phyloP scores from a whole-genome alignment of 1,140 invertebrate genomes.

The Drosophila nannoptera region DNA sequence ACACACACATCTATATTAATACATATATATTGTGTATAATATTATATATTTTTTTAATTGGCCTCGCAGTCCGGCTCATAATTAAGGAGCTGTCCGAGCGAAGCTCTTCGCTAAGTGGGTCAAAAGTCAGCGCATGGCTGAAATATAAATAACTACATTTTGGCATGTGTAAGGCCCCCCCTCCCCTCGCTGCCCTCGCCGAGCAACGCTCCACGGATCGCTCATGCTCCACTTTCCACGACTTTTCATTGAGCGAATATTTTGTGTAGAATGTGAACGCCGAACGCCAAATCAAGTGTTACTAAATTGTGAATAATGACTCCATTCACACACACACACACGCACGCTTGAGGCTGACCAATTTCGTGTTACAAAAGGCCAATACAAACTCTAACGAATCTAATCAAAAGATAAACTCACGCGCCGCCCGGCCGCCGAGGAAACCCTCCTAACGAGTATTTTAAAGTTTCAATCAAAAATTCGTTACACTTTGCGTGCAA shows the following conservation, averaged over 20 bases:
- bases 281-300: conserved; percentile 75
- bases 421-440: conserved; percentile 52
- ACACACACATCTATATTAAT: no score
- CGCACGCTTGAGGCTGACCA: conserved; percentile 40
- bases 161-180: not conserved
- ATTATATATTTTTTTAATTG: conserved; percentile 16
- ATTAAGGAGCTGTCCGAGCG: conserved; percentile 12
- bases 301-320: conserved; percentile 78
- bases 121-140: conserved; percentile 1
- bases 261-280: conserved; percentile 56
- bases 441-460: conserved; percentile 75
- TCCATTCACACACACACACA: conserved; percentile 46
- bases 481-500: conserved; percentile 68
- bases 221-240: not conserved
- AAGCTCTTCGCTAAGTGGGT: conserved; percentile 23
- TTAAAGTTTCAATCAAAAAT: conserved; percentile 76
- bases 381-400: conserved; percentile 76
- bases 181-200: no score
- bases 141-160: not conserved
- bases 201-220: no score
- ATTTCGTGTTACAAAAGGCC: conserved; percentile 65
- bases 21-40: no score
- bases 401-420: conserved; percentile 78
- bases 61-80: not conserved
- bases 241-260: conserved; percentile 15